Evolutionary conservation across 1,140 invertebrate genomes (phyloP), one percentile per base, ranked within the genome.

Genomic region (Cydia fagiglandana): DNA sequence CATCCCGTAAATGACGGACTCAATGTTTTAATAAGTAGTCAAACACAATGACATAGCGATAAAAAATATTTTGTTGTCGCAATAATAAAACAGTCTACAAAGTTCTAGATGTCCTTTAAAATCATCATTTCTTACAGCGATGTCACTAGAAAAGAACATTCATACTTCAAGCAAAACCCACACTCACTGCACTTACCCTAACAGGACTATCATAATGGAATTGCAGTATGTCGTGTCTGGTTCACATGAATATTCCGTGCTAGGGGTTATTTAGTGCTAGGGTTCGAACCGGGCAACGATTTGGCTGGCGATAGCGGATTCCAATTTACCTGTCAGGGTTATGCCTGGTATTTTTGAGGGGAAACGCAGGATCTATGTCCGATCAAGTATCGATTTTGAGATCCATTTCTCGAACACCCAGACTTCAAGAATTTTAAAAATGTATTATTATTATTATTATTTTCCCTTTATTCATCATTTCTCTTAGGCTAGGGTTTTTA

Each of bases 201-300:
- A 61, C 53, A 61, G 3, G 53, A 20, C 17, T 20, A 20, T 7
- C 56, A 24, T 61, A 61, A 61, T 61, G 20, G 20, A 61, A 61
- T 61, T 24, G 56, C 56, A 24, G 56, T 10, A 61, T 61, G 17
- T 61, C 17, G 56, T 61, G 56, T 61, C 20, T 20, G 17, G 56
- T 61, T 61, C 17, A 24, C 56, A 61, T 24, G 56, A 61, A 61
- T 61, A 61, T 61, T 61, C 56, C 56, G 20, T 61, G 9, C 9
- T 61, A 61, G 56, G 53, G 20, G 17, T n/a, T 53, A 53, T 53
- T 53, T 53, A 47, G 45, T 15, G 12, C 45, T 56, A 53, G n/a
- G 53, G n/a, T 56, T 56, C 53, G 53, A 17, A 56, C 53, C 45
- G 47, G 47, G 47, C 47, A 50, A 15, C 47, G 47, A 56, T 56